phyloP scores from a whole-genome alignment of 2,888 invertebrate species.

The Adela reaumurella region DNA sequence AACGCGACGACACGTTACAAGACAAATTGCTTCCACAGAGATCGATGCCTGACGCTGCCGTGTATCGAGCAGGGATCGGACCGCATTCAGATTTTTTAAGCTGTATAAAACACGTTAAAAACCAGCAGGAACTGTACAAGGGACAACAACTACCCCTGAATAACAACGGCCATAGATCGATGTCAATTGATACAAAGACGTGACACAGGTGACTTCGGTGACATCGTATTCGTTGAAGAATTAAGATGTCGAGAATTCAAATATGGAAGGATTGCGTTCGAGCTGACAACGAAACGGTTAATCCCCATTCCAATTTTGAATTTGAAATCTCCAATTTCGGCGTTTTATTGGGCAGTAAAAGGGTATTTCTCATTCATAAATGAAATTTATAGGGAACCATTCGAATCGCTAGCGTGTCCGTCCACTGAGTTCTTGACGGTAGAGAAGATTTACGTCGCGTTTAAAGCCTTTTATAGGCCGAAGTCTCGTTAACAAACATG shows the following conservation, averaged over 20 bases:
- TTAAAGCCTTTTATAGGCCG: not conserved
- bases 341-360: not conserved
- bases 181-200: not conserved
- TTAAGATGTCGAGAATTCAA: not conserved
- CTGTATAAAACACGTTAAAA: no score
- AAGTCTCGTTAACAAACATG: not conserved
- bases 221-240: not conserved
- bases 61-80: no score
- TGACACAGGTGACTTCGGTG: not conserved
- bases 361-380: not conserved
- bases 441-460: not conserved
- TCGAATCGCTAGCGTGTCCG: not conserved
- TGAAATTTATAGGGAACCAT: not conserved
- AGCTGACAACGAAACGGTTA: not conserved
- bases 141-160: no score
- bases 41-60: not conserved
- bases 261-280: not conserved
- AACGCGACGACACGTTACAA: not conserved
- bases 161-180: not conserved
- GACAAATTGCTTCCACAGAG: not conserved
- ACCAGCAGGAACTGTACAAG: no score
- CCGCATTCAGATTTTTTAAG: no score
- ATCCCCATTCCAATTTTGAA: not conserved
- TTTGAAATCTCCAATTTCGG: not conserved
- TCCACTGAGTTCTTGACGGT: not conserved